A percentile compares a stretch with the other conserved stretches of the same genome.
Conservation (phyloP, 2,888 invertebrate species). For the Morpho deidamia region DNA sequence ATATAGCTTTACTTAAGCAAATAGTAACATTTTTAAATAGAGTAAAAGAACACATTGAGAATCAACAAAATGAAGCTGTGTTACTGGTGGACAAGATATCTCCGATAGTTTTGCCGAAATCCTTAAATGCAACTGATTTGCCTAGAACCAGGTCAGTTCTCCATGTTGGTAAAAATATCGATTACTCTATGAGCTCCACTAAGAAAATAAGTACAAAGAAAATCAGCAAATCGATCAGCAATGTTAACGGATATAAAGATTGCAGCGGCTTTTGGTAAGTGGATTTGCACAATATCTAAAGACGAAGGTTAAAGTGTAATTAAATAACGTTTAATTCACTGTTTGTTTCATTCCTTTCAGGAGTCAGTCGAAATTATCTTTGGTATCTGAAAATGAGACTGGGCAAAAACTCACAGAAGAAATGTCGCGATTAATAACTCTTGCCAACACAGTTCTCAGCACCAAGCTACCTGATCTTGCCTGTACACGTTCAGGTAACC, state of each 20-base stretch:
- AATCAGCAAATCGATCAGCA: constrained; percentile 68
- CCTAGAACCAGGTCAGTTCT: constrained; percentile 63
- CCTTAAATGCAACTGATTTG: constrained; percentile 49
- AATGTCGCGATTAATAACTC: constrained; percentile 65
- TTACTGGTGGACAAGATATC: constrained; percentile 34
- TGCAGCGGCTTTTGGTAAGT: constrained; percentile 51
- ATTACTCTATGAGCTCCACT: constrained; percentile 43
- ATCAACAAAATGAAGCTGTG: constrained; percentile 41
- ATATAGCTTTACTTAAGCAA: constrained; percentile 84
- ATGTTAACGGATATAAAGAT: constrained; percentile 63
- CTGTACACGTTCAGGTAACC: constrained; percentile 41
- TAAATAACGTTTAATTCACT: not conserved
- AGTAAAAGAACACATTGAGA: constrained; percentile 81
- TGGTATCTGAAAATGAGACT: constrained; percentile 52
- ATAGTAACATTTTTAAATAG: constrained; percentile 83
- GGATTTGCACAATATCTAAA: constrained; percentile 1
- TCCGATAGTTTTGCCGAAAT: constrained; percentile 33
- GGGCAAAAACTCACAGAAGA: constrained; percentile 60
- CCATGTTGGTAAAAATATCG: constrained; percentile 57
- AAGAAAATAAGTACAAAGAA: constrained; percentile 59
- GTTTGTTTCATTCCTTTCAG: constrained; percentile 36
- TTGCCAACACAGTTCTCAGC: constrained; percentile 69
- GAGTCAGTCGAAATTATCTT: constrained; percentile 55
- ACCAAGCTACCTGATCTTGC: constrained; percentile 67
- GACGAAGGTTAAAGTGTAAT: not conserved